Evolutionary conservation across 2,113 vertebrate genomes (phyloP).

Genomic region (Brachirus orientalis): DNA sequence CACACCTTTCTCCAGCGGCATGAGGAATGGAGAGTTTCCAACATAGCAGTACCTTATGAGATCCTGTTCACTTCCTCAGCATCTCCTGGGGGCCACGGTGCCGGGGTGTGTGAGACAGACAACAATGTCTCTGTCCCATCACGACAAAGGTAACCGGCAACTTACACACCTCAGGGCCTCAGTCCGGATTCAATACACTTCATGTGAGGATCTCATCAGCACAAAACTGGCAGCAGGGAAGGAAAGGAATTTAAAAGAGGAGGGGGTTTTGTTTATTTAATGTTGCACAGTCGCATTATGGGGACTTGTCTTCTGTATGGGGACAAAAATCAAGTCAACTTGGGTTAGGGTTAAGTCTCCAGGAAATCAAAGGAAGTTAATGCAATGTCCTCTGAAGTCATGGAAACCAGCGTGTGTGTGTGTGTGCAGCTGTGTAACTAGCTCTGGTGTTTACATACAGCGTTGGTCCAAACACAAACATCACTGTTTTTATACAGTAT

Average conservation of each 20-base stretch:
- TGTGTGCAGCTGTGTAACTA: constrained; percentile 71
- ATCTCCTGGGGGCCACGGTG: constrained; percentile 42
- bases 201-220: constrained; percentile 31
- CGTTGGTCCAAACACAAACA: constrained; percentile 72
- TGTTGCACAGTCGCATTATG: no score
- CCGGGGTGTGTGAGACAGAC: constrained; percentile 56
- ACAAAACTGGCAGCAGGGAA: constrained; percentile 39
- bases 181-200: constrained; percentile 47
- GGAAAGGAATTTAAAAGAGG: constrained; percentile 47
- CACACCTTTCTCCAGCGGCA: constrained; percentile 57
- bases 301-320: no score
- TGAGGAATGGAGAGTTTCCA: constrained; percentile 40
- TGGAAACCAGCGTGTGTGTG: constrained; percentile 41
- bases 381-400: no score
- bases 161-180: constrained; percentile 61
- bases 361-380: no score
- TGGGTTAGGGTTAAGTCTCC: no score
- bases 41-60: constrained; percentile 49
- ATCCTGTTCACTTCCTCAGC: constrained; percentile 50
- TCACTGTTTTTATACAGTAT: constrained; percentile 72
- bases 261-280: constrained; percentile 42
- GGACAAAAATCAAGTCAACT: no score
- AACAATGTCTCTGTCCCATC: constrained; percentile 47
- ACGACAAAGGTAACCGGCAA: constrained; percentile 60
- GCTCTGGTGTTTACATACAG: constrained; percentile 62